Base-by-base conservation (phyloP, 2,797 vertebrate species). In the Cottoperca gobio region DNA sequence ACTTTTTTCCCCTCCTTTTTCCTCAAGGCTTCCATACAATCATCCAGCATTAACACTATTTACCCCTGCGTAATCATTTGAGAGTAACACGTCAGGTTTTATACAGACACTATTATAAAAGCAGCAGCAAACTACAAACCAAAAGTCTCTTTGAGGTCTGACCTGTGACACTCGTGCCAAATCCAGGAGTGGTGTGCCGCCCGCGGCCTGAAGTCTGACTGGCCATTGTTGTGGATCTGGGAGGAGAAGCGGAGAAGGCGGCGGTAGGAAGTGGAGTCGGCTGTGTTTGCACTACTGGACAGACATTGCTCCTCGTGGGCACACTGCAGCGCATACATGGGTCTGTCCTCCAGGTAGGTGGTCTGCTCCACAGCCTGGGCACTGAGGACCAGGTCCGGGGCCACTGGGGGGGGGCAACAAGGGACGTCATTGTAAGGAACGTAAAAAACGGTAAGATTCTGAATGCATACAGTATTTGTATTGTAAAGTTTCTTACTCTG, bases 131-230 rank as follows among this genome's bases (percentile, higher is more conserved):
- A 35, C 39, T 8, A n/a, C 0, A 8, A 42, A 26, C 45, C 33
- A 5, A 6, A n/a, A 9, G 21, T 3, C 88, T 60, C 1, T 3
- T 26, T 8, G 5, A 7, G 2, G n/a, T 46, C 71, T 84, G 84
- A 96, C 98, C 97, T 96, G 94, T 99, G 98, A 52, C 98, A 99
- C 82, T 99, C 97, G 0, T 99, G 98, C 98, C 98, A 99, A 86
- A 96, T 78, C 98, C 98, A 99, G 6, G 96, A 94, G 0, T 99
- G 96, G 83, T 96, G 96, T 0, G 95, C 96, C 0, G 94, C 94
- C 63, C 95, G 95, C 3, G 98, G 98, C 8, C 96, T 93, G 93
- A 99, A 99, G 85, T 99, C 97, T 0, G 97, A 91, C 82, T 95
- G 96, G 0, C 98, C 98, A 0, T 96, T 97, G 94, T 99, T 99